These are phyloP conservation scores for Coelopa pilipes DNA, from an alignment of 2,888 invertebrate genomes.

Conservation along the genomic window DNA sequence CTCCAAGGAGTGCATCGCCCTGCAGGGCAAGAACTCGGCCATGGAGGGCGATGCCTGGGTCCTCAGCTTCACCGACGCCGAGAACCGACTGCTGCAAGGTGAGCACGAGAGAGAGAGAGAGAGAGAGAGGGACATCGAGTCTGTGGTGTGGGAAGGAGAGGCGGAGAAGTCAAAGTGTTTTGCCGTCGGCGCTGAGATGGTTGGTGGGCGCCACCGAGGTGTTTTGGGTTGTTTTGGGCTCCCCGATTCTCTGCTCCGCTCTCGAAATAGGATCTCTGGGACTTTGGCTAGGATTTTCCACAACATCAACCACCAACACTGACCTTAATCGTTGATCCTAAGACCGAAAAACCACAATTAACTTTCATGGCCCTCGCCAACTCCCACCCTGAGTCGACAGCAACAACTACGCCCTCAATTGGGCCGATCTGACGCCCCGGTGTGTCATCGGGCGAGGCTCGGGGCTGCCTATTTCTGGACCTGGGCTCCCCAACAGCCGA, in stretches of 20 bases:
- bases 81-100: constrained; percentile 87
- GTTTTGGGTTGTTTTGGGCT: too few species aligned
- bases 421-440: too few species aligned
- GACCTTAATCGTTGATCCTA: too few species aligned
- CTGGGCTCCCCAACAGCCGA: too few species aligned
- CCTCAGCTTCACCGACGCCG: constrained; percentile 89
- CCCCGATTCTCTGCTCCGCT: too few species aligned
- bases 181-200: constrained; percentile 20
- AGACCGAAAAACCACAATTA: too few species aligned
- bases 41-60: constrained; percentile 99
- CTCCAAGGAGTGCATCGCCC: constrained; percentile 86
- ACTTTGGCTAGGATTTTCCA: not conserved
- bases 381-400: too few species aligned
- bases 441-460: too few species aligned
- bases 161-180: not conserved
- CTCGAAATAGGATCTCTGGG: not conserved
- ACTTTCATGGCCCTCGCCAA: too few species aligned
- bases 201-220: not conserved
- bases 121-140: not conserved
- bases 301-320: too few species aligned
- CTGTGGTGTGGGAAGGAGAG: not conserved
- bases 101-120: constrained; percentile 39
- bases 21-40: constrained; percentile 86
- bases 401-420: too few species aligned
- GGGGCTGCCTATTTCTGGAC: too few species aligned